These are phyloP conservation scores for Drosophila neocordata DNA, from an alignment of 1,140 invertebrate species.

Conservation along the genomic window DNA sequence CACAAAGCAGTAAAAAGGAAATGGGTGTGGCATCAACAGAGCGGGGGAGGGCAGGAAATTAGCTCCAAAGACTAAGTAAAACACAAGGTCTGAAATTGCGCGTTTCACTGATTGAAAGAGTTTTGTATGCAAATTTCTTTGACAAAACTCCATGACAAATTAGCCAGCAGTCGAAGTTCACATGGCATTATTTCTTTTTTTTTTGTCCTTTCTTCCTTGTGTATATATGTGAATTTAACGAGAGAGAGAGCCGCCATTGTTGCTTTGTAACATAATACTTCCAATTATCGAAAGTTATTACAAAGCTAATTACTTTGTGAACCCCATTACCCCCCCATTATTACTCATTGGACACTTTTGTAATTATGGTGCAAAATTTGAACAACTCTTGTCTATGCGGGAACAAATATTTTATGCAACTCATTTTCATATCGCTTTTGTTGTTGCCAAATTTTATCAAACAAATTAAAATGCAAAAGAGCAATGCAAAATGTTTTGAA, in stretches of 20 bases:
- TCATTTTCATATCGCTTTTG: neutral
- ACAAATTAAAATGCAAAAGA: neutral
- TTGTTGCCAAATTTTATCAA: too few relatives aligned
- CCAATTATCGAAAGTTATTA: constrained; percentile 61
- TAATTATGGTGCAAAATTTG: constrained; percentile 42
- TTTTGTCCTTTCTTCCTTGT: neutral
- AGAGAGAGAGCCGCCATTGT: neutral
- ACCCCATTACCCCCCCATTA: constrained; percentile 17
- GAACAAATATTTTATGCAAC: neutral
- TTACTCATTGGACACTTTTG: constrained; percentile 10
- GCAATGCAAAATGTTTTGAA: neutral
- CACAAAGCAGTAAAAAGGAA: neutral
- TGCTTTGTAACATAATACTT: constrained; percentile 18
- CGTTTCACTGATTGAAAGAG: constrained; percentile 70
- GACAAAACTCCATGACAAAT: constrained; percentile 18
- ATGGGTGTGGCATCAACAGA: neutral
- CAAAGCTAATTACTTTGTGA: constrained; percentile 62
- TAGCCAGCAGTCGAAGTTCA: constrained; percentile 19
- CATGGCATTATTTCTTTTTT: neutral
- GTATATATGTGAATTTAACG: neutral
- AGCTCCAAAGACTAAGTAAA: constrained; percentile 69
- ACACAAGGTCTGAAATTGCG: constrained; percentile 45
- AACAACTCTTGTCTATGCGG: neutral
- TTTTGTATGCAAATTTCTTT: constrained; percentile 36
- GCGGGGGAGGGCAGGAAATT: constrained; percentile 62